A percentile compares a stretch with the other conserved stretches of the same genome.
These are phyloP conservation scores for Melieria picta DNA, from an alignment of 2,888 invertebrate species.

Conservation along the genomic window DNA sequence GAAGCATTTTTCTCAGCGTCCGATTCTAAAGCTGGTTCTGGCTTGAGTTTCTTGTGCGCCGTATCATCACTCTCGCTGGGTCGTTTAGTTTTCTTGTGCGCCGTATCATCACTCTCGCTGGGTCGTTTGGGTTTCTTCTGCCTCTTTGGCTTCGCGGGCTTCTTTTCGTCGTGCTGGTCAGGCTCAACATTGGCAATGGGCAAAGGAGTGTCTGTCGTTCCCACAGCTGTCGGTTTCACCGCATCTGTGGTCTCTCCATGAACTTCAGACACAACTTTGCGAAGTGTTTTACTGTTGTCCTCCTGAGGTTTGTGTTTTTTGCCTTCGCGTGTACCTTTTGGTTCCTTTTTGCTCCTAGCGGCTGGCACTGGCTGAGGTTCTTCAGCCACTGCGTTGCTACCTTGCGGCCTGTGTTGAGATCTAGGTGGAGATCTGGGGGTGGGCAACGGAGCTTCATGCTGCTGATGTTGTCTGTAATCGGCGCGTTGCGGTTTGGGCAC, in stretches of 20 bases:
- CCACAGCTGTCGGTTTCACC: constrained; percentile 26
- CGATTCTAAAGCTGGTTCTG: constrained; percentile 12
- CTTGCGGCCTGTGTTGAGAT: too few relatives aligned
- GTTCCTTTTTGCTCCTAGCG: background rate
- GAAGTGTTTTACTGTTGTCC: background rate
- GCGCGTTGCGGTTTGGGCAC: constrained; percentile 41
- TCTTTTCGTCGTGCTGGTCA: constrained; percentile 43
- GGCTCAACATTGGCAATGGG: background rate
- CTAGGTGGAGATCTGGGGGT: background rate
- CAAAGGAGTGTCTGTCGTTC: constrained; percentile 26
- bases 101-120: constrained; percentile 44
- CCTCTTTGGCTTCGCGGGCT: constrained; percentile 39
- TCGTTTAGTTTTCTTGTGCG: constrained; percentile 54
- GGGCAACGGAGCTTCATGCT: constrained; percentile 5
- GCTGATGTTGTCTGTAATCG: constrained; percentile 42
- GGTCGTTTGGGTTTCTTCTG: constrained; percentile 54
- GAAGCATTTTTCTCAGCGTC: constrained; percentile 10
- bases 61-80: constrained; percentile 44
- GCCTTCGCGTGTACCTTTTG: constrained; percentile 37
- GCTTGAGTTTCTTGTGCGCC: constrained; percentile 15
- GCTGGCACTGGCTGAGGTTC: too few relatives aligned
- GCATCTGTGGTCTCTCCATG: constrained; percentile 43
- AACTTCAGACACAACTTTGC: constrained; percentile 29
- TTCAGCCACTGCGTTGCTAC: too few relatives aligned
- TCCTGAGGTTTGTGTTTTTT: constrained; percentile 10